Evolutionary conservation across 2,888 invertebrate genomes (phyloP).

Genomic region (Chalcosyrphus nemorum): DNA sequence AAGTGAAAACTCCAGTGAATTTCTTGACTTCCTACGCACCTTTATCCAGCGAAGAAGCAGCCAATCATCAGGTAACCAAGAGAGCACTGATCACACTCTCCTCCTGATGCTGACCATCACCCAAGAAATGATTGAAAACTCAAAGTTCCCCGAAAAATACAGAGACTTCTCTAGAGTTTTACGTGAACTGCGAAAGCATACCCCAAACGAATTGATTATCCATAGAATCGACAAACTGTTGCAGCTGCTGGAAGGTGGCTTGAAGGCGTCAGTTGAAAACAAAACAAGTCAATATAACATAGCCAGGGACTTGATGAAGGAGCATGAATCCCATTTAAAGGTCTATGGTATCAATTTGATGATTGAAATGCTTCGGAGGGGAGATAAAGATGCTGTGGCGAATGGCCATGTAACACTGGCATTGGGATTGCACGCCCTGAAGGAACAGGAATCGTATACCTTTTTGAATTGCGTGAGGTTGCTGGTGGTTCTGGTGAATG

Average conservation of each 20-base stretch:
- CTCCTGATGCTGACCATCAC: constrained; percentile 76
- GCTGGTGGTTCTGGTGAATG: constrained; percentile 77
- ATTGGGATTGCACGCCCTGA: constrained; percentile 78
- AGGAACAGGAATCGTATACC: constrained; percentile 80
- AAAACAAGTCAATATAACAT: constrained; percentile 66
- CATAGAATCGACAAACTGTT: constrained; percentile 75
- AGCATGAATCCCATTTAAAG: constrained; percentile 78
- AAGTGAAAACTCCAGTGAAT: constrained; percentile 76
- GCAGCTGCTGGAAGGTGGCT: constrained; percentile 68
- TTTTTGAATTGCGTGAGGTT: constrained; percentile 81
- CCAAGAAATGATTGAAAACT: constrained; percentile 77
- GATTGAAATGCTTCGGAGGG: constrained; percentile 77
- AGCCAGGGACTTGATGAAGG: constrained; percentile 78
- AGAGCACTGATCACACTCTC: constrained; percentile 75
- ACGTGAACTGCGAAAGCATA: constrained; percentile 56
- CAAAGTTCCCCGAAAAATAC: constrained; percentile 66
- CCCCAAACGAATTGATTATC: constrained; percentile 74
- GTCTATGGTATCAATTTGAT: constrained; percentile 80
- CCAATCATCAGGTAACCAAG: constrained; percentile 42
- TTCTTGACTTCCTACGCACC: constrained; percentile 76
- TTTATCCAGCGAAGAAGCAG: constrained; percentile 71
- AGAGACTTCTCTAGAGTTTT: constrained; percentile 70
- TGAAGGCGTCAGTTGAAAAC: constrained; percentile 36
- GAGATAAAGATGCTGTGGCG: constrained; percentile 76
- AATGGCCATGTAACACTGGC: constrained; percentile 79